phyloP scores from a whole-genome alignment of 2,113 vertebrate species.

The Neogobius melanostomus region DNA sequence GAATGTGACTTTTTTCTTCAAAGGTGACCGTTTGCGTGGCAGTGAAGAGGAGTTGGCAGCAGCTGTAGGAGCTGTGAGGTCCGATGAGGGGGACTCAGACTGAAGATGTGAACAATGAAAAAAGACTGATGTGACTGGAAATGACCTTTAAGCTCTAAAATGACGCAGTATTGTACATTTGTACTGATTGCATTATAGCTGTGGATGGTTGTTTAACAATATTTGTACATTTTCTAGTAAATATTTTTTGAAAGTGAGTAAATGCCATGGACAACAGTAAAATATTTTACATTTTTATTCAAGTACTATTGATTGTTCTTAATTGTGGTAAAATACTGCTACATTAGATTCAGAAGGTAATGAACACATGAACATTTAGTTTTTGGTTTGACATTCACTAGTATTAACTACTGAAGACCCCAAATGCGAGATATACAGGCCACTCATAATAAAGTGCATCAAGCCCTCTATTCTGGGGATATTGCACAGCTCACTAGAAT shows the following conservation, averaged over 20 bases:
- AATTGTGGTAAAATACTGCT: conserved; percentile 40
- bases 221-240: conserved; percentile 58
- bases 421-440: conserved; percentile 33
- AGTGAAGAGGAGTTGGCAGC: conserved; percentile 85
- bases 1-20: neutral
- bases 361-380: conserved; percentile 33
- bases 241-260: conserved; percentile 13
- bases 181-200: neutral
- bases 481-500: conserved; percentile 46
- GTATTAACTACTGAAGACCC: conserved; percentile 58
- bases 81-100: conserved; percentile 84
- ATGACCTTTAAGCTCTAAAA: neutral
- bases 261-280: conserved; percentile 3
- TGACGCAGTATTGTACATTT: conserved; percentile 4
- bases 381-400: conserved; percentile 64
- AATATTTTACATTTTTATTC: conserved; percentile 59
- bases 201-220: conserved; percentile 11
- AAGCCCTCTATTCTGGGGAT: conserved; percentile 29
- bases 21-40: conserved; percentile 90
- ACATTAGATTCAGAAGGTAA: conserved; percentile 58
- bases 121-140: neutral
- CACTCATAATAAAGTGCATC: conserved; percentile 70
- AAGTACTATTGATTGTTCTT: conserved; percentile 53
- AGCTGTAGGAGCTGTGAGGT: conserved; percentile 75
- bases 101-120: conserved; percentile 63